These are phyloP conservation scores for Echinometra lucunter DNA, from an alignment of 53 echinoderm and acorn worm species.

Conservation along the genomic window DNA sequence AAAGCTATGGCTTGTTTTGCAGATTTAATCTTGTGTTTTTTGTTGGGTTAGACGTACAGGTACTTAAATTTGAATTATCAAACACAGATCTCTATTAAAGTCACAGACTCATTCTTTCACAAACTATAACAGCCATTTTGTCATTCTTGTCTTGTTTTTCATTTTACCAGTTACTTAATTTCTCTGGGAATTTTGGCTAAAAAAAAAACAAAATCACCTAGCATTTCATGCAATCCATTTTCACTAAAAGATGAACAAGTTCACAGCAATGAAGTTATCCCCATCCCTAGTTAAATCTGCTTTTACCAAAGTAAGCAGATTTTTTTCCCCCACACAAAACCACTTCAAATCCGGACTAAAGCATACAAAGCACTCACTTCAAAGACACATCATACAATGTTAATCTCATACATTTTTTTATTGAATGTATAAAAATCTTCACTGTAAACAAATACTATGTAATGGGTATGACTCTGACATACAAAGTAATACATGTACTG, in stretches of 20 bases:
- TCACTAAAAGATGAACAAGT: too few species aligned
- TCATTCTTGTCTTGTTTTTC: neutral
- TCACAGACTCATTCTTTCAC: neutral
- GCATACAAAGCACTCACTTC: neutral
- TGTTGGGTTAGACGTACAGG: conserved; percentile 5
- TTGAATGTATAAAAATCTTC: neutral
- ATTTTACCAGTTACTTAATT: too few species aligned
- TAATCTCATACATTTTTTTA: neutral
- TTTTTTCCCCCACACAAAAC: too few species aligned
- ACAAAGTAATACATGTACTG: neutral
- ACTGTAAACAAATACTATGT: neutral
- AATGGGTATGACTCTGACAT: neutral
- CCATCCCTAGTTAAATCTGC: too few species aligned
- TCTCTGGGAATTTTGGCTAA: too few species aligned
- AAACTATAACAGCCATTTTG: neutral
- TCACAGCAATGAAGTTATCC: too few species aligned
- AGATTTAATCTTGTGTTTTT: neutral
- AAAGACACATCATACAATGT: neutral
- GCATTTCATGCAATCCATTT: too few species aligned
- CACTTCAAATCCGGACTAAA: too few species aligned
- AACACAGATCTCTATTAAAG: neutral
- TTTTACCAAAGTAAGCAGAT: too few species aligned
- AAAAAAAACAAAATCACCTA: too few species aligned
- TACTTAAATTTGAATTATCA: neutral
- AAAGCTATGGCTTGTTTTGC: neutral